Evolutionary conservation across 2,888 invertebrate genomes (phyloP), one percentile per base, ranked within the genome.

Genomic region (Eledona agricola): DNA sequence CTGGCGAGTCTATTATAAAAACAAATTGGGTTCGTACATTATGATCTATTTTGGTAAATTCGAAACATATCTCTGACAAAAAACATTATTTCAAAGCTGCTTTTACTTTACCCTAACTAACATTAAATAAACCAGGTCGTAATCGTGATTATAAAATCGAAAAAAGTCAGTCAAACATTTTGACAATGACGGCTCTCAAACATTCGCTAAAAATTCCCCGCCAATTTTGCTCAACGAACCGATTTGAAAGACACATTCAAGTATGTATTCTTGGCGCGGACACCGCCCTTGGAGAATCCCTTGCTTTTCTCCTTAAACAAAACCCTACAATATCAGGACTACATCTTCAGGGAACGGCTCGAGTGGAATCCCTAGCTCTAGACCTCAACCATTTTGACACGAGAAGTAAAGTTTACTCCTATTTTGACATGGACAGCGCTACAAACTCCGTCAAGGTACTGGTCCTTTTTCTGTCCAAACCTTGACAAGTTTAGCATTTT

Each of bases 261-360:
- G 72, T 75, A 19, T 62, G 68, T 4, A 51, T 83, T 42, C 76
- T 83, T 55, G 82, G 83, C 1, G 82, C 80, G 1, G 78, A 80
- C 59, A 79, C 80, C 1, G 71, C 73, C 5, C 69, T 81, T 45
- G 83, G 83, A 0, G 78, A 79, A 51, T 77, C 78, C 15, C 67
- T 79, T 2, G 73, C 81, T 2, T 69, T 83, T 25, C 64, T 83
- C 23, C 69, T 83, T 1, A 83, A 83, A 64, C 81, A 82, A 58
- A 82, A 82, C 58, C 77, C 82, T 1, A 73, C 75, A 1, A 53
- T 76, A 4, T 69, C 72, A 0, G 62, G 61, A 29, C 43, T 77
- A 5, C 72, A 68, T 54, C 25, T 76, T 5, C 69, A 72, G 53
- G 75, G 74, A n/a, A 63, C 62, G 6, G 55, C 52, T 13, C 52